Base-by-base conservation (phyloP, 2,797 vertebrate genomes). In the Acipenser ruthenus region DNA sequence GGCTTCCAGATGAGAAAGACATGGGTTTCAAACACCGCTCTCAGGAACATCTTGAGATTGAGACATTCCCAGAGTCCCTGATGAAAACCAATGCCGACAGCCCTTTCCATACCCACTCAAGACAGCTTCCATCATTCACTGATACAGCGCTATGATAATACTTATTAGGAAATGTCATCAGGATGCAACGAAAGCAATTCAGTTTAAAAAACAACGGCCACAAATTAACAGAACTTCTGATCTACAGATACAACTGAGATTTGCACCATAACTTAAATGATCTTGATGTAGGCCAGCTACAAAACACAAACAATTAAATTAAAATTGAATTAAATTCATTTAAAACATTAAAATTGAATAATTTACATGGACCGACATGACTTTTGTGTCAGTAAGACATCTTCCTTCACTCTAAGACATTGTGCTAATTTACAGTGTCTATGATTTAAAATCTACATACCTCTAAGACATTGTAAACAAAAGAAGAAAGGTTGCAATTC, bases 261-360 rank as follows among this genome's bases (percentile, higher is more conserved):
- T 91, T 86, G 90, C 80, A 82, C 80, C 88, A 95, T 94, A 97
- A 96, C 92, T 96, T 96, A 98, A 92, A 81, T 70, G 78, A 87
- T 87, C 79, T 90, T 87, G 77, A 79, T 94, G 96, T 98, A 99
- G 96, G 91, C 96, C 96, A 94, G 96, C 96, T 97, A 98, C 96
- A 91, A 91, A 91, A 85, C 81, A 84, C 71, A 76, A 73, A 79
- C 72, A 82, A 82, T 87, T 84, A 86, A 91, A 89, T 86, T 85
- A 90, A 84, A 37, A 89, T 75, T 82, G 87, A 83, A 78, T 74
- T 85, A 89, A 37, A 37, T 37, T 37, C 23, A 37, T 37, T 37
- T 37, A 37, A 89, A 87, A 80, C 67, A 64, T 76, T 71, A 79
- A 80, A 63, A 80, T 82, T 75, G 83, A 85, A 78, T 81, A 87